phyloP scores from a whole-genome alignment of 2,797 vertebrate genomes.

The Anabacerthia variegaticeps region DNA sequence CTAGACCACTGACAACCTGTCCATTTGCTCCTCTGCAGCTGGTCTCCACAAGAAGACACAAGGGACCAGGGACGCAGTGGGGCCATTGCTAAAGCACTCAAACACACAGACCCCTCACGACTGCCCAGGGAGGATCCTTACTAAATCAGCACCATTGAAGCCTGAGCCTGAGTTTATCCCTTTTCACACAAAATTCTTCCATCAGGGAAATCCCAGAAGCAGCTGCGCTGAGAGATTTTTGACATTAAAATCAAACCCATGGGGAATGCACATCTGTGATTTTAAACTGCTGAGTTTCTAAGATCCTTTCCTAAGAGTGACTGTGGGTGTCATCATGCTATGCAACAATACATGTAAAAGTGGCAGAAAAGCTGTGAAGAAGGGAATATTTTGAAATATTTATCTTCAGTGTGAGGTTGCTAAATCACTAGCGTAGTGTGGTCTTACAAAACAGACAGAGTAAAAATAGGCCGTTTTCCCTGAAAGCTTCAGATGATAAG shows the following conservation, averaged over 20 bases:
- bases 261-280: not conserved
- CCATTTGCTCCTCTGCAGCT: not conserved
- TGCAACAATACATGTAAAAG: not conserved
- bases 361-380: not conserved
- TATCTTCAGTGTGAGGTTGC: not conserved
- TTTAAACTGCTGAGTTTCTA: not conserved
- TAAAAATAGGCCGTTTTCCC: conserved; percentile 3
- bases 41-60: fast-evolving
- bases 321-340: conserved; percentile 9
- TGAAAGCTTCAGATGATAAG: not conserved
- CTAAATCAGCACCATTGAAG: not conserved
- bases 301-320: not conserved
- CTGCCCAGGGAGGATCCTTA: not conserved
- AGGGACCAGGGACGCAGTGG: fast-evolving
- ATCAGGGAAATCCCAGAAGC: not conserved
- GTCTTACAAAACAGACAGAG: not conserved
- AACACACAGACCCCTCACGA: not conserved
- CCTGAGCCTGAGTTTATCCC: not conserved
- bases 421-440: not conserved
- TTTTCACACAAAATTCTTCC: not conserved
- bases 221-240: not conserved
- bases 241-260: not conserved
- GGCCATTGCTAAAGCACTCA: not conserved
- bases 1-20: not conserved
- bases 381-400: conserved; percentile 9